Evolutionary conservation across 2,797 vertebrate genomes (phyloP), one percentile per base, ranked within the genome.

Genomic region (Phrynocephalus vlangalii): DNA sequence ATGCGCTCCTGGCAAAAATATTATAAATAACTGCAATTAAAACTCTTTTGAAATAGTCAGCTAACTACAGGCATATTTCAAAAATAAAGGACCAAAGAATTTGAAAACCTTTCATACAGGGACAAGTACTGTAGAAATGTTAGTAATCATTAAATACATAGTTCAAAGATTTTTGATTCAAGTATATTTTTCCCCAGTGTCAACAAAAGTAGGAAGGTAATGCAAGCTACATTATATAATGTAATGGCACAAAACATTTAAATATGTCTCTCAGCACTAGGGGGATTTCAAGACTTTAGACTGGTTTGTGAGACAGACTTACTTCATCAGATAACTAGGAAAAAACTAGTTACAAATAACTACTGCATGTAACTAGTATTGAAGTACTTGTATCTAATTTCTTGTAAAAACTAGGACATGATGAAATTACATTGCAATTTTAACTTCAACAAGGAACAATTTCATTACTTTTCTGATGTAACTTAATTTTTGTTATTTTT

Each of bases 1-100:
- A 0, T 0, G 8, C 60, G 50, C 83, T 84, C 50, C 85, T 0
- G 0, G 60, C 66, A 30, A 30, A 71, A 72, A 72, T 13, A 72
- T 30, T 30, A 30, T 72, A 16, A 56, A 56, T 56, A 56, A 13
- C 52, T 56, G 52, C 52, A 56, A 56, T 56, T 56, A 56, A 56
- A 56, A 56, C 52, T 56, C 52, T 56, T 13, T 68, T 84, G 33
- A 0, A 28, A 56, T 44, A 18, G n/a, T 24, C 2, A 3, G 11
- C 52, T 56, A 56, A 56, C 52, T 56, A 56, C 52, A 82, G 71
- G 13, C 73, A 48, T 48, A n/a, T 44, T 11, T 63, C 11, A 24
- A 76, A 56, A 56, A 67, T 7, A 50, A 77, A 77, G 33, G 24
- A 15, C 11, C 5, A 16, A 52, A 71, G 66, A 70, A 70, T 67